Conservation (phyloP, 2,888 invertebrate genomes). For the Zygothrica quintamaculata region DNA sequence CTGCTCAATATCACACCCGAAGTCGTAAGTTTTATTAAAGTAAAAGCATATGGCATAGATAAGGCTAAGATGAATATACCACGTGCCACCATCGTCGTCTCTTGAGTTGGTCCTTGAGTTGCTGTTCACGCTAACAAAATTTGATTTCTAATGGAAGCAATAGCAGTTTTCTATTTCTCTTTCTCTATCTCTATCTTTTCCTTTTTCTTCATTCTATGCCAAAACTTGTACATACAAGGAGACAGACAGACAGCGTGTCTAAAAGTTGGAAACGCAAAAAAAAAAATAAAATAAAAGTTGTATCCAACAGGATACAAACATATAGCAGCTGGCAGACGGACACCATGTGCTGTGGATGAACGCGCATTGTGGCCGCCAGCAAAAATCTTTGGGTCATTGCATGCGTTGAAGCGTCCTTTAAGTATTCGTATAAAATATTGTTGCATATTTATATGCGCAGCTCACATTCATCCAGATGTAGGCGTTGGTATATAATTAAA, state of each 20-base stretch:
- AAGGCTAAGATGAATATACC: conserved; percentile 12
- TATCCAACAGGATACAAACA: not conserved
- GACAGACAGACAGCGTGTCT: conserved; percentile 6
- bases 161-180: conserved; percentile 9
- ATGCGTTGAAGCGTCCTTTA: conserved; percentile 21
- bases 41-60: not conserved
- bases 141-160: conserved; percentile 47
- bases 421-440: conserved; percentile 42
- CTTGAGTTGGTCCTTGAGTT: conserved; percentile 11
- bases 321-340: not conserved
- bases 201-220: conserved; percentile 1
- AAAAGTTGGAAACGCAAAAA: too few species aligned
- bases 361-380: conserved; percentile 37
- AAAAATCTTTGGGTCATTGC: conserved; percentile 52
- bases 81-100: conserved; percentile 22
- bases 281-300: not conserved
- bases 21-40: conserved; percentile 30
- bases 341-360: not conserved
- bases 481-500: conserved; percentile 63
- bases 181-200: conserved; percentile 1
- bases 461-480: conserved; percentile 25
- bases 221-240: conserved; percentile 17
- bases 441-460: conserved; percentile 60
- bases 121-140: conserved; percentile 27
- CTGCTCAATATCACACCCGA: conserved; percentile 45